Evolutionary conservation across 2,888 invertebrate genomes (phyloP).

Genomic region (Pollenia labialis): DNA sequence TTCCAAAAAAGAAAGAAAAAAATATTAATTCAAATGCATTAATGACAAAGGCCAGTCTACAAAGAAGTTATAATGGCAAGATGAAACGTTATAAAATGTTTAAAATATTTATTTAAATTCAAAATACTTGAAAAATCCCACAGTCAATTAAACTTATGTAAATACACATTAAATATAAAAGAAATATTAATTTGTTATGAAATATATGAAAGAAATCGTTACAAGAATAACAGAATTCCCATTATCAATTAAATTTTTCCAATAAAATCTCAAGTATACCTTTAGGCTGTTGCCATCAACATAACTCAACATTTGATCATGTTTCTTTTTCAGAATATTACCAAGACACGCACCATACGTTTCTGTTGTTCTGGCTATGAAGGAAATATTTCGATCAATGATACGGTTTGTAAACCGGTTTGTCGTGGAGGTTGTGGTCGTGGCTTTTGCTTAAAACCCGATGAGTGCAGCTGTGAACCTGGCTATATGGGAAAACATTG

Average conservation of each 20-base stretch:
- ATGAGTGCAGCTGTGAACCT: conserved; percentile 86
- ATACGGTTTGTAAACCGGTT: conserved; percentile 83
- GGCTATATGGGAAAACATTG: conserved; percentile 84
- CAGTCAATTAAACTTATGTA: background rate
- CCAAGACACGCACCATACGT: conserved; percentile 87
- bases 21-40: conserved; percentile 30
- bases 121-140: background rate
- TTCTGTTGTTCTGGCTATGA: conserved; percentile 91
- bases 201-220: too few relatives aligned
- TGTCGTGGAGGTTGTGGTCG: conserved; percentile 83
- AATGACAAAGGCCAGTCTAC: conserved; percentile 50
- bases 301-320: background rate
- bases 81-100: background rate
- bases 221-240: background rate
- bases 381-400: conserved; percentile 84
- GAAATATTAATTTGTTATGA: too few relatives aligned
- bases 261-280: conserved; percentile 47
- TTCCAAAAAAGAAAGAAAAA: background rate
- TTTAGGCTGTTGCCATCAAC: conserved; percentile 51
- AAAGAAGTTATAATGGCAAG: conserved; percentile 12
- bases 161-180: background rate
- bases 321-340: conserved; percentile 87
- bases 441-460: conserved; percentile 86
- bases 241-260: too few relatives aligned
- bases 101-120: background rate